Percentiles rank a stretch among this genome's conserved stretches.
phyloP scores from a whole-genome alignment of 1,140 invertebrate genomes.

The Spodoptera litura region DNA sequence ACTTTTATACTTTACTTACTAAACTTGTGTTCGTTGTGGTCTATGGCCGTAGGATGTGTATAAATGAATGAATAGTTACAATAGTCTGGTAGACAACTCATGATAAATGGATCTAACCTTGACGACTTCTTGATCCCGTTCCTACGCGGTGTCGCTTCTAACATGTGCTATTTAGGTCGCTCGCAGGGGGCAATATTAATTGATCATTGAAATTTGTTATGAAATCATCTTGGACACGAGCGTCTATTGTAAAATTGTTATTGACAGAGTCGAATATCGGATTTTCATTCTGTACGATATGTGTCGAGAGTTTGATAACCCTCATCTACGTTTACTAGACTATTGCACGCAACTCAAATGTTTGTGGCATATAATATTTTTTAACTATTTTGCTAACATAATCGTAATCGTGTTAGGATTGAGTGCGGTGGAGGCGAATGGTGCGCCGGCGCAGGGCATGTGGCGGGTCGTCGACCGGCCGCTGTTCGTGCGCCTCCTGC shows the following conservation, averaged over 20 bases:
- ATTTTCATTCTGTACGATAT: background rate
- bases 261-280: constrained; percentile 12
- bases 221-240: constrained; percentile 5
- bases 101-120: constrained; percentile 83
- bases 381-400: constrained; percentile 62
- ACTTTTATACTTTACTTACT: constrained; percentile 50
- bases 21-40: constrained; percentile 15
- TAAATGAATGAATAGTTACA: constrained; percentile 57
- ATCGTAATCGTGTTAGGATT: constrained; percentile 71
- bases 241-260: constrained; percentile 2
- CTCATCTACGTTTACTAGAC: background rate
- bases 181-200: constrained; percentile 59
- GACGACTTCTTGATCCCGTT: constrained; percentile 80
- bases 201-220: constrained; percentile 49
- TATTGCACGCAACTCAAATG: constrained; percentile 1
- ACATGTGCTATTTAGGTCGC: constrained; percentile 71
- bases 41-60: constrained; percentile 49
- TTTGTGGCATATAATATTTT: constrained; percentile 12
- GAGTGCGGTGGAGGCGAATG: constrained; percentile 74
- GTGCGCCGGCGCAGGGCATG: constrained; percentile 78
- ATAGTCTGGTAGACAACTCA: constrained; percentile 72
- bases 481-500: constrained; percentile 78
- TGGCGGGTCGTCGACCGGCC: constrained; percentile 81
- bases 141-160: constrained; percentile 76
- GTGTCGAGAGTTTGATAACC: background rate